Evolutionary conservation across 2,113 vertebrate species (phyloP).

Genomic region (Carassius gibelio): DNA sequence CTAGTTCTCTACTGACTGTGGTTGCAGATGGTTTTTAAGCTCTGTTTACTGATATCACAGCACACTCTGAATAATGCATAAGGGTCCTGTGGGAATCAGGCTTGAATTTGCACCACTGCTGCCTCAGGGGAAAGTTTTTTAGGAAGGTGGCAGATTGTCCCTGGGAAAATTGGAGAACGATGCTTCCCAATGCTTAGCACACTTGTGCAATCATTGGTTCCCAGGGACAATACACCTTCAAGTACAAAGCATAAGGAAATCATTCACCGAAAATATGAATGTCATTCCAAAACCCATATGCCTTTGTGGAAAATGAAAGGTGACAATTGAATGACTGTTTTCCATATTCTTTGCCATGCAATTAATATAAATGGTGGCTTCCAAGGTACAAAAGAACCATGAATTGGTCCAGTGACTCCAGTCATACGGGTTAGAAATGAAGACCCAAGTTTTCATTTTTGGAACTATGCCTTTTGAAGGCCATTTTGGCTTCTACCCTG

Average conservation of each 20-base stretch:
- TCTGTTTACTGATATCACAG: constrained; percentile 33
- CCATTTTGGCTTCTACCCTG: not conserved
- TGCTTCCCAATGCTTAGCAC: not conserved
- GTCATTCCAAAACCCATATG: not conserved
- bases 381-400: not conserved
- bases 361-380: not conserved
- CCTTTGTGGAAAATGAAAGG: not conserved
- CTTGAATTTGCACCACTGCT: constrained; percentile 1
- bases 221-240: not conserved
- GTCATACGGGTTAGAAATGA: not conserved
- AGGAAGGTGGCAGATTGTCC: not conserved
- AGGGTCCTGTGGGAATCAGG: not conserved
- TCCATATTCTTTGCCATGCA: not conserved
- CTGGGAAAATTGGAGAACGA: not conserved
- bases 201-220: not conserved
- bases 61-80: constrained; percentile 31
- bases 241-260: not conserved
- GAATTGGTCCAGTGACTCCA: not conserved
- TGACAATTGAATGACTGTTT: not conserved
- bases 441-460: not conserved
- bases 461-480: not conserved
- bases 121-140: constrained; percentile 27
- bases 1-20: constrained; percentile 6
- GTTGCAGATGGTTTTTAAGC: constrained; percentile 42
- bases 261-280: not conserved